Conservation (phyloP, 2,888 invertebrate species). For the Druceiella hillmani region DNA sequence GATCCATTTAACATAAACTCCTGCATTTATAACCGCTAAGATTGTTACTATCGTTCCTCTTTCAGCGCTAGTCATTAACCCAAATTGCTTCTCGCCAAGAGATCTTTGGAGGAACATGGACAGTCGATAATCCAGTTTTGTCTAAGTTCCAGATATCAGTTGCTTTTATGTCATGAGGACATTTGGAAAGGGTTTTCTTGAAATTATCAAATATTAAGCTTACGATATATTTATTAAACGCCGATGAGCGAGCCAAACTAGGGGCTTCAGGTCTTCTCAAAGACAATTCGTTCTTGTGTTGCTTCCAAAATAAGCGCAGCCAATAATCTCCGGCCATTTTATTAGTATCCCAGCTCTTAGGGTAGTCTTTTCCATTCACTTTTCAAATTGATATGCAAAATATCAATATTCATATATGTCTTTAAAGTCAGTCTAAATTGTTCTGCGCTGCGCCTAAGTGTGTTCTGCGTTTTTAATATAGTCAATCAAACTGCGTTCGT, state of each 20-base stretch:
- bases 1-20: too few relatives aligned
- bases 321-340: constrained; percentile 17
- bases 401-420: too few relatives aligned
- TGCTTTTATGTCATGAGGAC: constrained; percentile 18
- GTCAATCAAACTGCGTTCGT: too few relatives aligned
- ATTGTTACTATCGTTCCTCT: too few relatives aligned
- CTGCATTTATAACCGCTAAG: too few relatives aligned
- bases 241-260: constrained; percentile 24
- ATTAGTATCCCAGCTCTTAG: constrained; percentile 21
- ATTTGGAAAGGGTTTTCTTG: constrained; percentile 20
- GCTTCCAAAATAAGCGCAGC: constrained; percentile 24
- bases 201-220: constrained; percentile 23
- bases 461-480: too few relatives aligned
- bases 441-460: too few relatives aligned
- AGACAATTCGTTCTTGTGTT: too few relatives aligned
- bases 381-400: constrained; percentile 22
- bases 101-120: constrained; percentile 27
- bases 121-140: constrained; percentile 27
- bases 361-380: constrained; percentile 22
- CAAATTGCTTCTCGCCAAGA: constrained; percentile 26
- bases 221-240: constrained; percentile 25
- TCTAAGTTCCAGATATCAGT: constrained; percentile 26
- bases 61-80: too few relatives aligned
- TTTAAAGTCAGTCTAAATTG: too few relatives aligned
- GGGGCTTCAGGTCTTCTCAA: too few relatives aligned